These are phyloP conservation scores for Alouatta palliata DNA, from an alignment of 2,113 vertebrate species.

Conservation along the genomic window DNA sequence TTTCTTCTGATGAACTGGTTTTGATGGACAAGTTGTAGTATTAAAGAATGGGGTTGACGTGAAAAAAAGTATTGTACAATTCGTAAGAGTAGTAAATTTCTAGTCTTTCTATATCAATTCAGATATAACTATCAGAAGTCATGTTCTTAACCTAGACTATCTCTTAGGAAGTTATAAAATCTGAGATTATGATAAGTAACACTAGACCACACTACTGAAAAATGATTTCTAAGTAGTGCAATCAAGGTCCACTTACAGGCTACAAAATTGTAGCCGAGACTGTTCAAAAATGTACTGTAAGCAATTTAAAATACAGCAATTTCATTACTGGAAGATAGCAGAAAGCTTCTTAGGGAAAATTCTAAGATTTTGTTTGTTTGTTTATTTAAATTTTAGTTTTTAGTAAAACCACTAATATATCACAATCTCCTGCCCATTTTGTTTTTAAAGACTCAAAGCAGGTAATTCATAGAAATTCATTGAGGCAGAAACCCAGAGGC, in stretches of 20 bases:
- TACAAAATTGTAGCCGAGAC: not conserved
- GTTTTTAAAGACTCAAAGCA: not conserved
- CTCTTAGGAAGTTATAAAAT: constrained; percentile 2
- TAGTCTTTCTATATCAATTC: not conserved
- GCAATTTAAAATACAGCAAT: not conserved
- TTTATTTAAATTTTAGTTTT: not conserved
- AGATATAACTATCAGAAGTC: not conserved
- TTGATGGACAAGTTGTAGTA: constrained; percentile 6
- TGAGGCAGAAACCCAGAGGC: not conserved
- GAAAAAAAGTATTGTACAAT: constrained; percentile 3
- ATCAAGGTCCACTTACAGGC: not conserved
- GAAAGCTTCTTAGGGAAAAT: not conserved
- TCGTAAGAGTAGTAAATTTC: constrained; percentile 4
- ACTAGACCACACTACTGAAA: not conserved
- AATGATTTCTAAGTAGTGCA: not conserved
- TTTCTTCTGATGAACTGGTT: not conserved
- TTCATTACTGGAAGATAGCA: not conserved
- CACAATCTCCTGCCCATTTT: not conserved
- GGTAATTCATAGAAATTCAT: not conserved
- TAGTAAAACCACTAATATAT: not conserved
- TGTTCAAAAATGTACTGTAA: not conserved
- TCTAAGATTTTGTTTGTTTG: not conserved
- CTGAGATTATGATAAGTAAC: not conserved
- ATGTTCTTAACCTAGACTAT: not conserved
- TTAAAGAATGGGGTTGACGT: not conserved